Conservation (phyloP, 2,113 vertebrate species). For the Rattus rattus region DNA sequence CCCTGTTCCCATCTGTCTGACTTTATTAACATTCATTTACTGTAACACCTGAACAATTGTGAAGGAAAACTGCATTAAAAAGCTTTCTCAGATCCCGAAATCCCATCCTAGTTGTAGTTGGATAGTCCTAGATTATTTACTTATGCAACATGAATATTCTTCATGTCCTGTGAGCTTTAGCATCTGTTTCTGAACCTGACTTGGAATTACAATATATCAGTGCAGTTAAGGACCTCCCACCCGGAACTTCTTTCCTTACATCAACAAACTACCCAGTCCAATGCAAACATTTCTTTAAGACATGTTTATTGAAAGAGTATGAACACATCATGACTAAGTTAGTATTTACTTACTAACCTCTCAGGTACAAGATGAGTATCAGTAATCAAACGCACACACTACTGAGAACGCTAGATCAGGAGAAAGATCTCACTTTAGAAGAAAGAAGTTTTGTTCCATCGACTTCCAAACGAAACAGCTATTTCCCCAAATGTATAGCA, state of each 20-base stretch:
- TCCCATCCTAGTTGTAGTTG: background rate
- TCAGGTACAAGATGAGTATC: constrained; percentile 29
- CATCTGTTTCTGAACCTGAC: constrained; percentile 45
- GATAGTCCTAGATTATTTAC: constrained; percentile 57
- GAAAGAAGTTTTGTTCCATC: background rate
- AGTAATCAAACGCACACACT: background rate
- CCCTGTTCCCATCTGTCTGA: background rate
- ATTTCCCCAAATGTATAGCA: background rate
- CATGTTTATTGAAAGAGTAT: constrained; percentile 17
- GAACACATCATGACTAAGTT: constrained; percentile 24
- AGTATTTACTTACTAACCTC: constrained; percentile 63
- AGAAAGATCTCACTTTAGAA: background rate
- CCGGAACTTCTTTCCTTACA: constrained; percentile 59
- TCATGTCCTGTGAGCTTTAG: constrained; percentile 26
- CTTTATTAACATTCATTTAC: background rate
- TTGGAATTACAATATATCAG: background rate
- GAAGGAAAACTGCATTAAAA: background rate
- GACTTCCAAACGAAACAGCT: background rate
- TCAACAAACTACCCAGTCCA: constrained; percentile 55
- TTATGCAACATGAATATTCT: constrained; percentile 30
- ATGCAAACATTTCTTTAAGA: constrained; percentile 68
- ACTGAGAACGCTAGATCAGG: constrained; percentile 6
- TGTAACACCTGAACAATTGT: background rate
- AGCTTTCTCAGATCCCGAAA: background rate
- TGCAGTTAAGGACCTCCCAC: background rate